Percentiles rank a stretch among this genome's conserved stretches.
Conservation (phyloP, 2,113 vertebrate genomes). For the Crotalus tigris region DNA sequence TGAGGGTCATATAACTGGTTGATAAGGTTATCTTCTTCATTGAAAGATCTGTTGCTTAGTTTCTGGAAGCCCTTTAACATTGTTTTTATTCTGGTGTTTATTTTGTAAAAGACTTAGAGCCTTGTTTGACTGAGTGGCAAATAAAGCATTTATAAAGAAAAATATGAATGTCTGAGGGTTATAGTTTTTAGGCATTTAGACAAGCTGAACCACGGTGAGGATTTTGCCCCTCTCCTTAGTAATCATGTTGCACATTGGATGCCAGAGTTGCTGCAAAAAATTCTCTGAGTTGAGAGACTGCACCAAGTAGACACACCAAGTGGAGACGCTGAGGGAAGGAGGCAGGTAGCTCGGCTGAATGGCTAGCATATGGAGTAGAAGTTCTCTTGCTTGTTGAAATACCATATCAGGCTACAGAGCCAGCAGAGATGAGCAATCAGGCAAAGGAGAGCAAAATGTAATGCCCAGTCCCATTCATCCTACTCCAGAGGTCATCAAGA, state of each 20-base stretch:
- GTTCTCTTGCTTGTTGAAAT: neutral
- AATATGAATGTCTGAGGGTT: neutral
- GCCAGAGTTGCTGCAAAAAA: neutral
- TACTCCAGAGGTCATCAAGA: neutral
- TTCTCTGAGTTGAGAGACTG: neutral
- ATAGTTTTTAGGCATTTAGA: neutral
- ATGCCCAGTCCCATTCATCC: neutral
- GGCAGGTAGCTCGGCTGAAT: neutral
- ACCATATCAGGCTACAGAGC: neutral
- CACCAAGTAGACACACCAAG: neutral
- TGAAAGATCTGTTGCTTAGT: neutral
- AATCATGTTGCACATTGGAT: neutral
- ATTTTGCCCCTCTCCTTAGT: neutral
- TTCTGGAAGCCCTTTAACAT: neutral
- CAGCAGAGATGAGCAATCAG: neutral
- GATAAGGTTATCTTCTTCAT: neutral
- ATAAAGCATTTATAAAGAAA: neutral
- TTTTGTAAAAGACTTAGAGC: neutral
- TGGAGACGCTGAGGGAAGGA: neutral
- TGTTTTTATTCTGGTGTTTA: neutral
- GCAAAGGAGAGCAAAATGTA: neutral
- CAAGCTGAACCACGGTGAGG: neutral
- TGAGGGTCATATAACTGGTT: neutral
- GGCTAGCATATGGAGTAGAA: neutral
- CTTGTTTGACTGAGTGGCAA: neutral